Base-by-base conservation (phyloP, 2,888 invertebrate genomes). In the Ochropacha duplaris region DNA sequence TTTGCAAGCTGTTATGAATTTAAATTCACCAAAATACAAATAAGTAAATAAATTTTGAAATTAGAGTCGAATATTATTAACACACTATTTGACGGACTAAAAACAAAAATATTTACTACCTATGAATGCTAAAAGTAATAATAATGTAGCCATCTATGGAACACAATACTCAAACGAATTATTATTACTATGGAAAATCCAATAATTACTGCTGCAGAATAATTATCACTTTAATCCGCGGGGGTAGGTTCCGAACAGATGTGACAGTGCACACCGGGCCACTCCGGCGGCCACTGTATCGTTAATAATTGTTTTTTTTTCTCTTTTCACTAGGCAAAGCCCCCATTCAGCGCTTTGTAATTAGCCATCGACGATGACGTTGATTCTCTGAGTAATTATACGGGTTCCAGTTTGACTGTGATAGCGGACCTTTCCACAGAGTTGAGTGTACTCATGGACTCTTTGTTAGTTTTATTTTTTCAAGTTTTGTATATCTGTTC, bases 191-290 rank as follows among this genome's bases (percentile, higher is more conserved):
- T 73, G 77, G 79, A 74, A 90, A 91, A 92, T 90, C 90, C 88
- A 87, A 86, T 92, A 92, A 92, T 92, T 92, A 92, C 84, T 76
- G 75, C 86, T 77, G 76, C 83, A 80, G 86, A 90, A 90, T 92
- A 92, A 92, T 92, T 91, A 92, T 90, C 89, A 87, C 82, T 81
- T 69, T 90, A 92, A 92, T 92, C 92, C 91, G 78, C 78, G 75
- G 82, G 83, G 87, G 81, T 81, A 71, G 77, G 63, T 62, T 54
- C 49, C 63, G 86, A 88, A 89, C 92, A 92, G 92, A 92, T 92
- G 92, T 83, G 91, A 81, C 89, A 79, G 57, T 59, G 77, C 71
- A 74, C 92, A 91, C 90, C 91, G 89, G 91, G 91, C 91, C 90
- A 85, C 90, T 90, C 87, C 70, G 66, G 79, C 74, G 84, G 87